A percentile compares a stretch with the other conserved stretches of the same genome.
Conservation (phyloP, 2,113 vertebrate species). For the Cryptotis parvus region DNA sequence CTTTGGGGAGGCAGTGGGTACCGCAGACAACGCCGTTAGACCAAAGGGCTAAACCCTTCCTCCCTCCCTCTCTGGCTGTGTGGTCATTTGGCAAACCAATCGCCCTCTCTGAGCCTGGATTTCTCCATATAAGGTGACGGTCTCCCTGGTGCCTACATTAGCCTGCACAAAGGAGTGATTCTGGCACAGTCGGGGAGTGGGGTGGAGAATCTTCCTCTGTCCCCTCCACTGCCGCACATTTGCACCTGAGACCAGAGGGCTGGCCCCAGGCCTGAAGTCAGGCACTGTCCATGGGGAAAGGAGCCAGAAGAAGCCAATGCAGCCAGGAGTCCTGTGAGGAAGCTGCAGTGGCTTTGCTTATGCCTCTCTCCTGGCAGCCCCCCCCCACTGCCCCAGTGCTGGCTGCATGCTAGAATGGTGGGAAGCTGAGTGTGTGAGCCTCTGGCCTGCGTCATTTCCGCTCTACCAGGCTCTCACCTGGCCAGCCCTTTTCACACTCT, state of each 20-base stretch:
- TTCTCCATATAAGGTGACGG: not conserved
- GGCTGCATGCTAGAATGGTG: too few species aligned
- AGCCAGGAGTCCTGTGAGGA: not conserved
- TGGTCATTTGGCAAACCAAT: not conserved
- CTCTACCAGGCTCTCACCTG: too few species aligned
- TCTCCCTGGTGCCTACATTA: accelerated
- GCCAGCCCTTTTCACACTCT: not conserved
- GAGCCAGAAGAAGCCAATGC: not conserved
- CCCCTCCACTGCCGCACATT: not conserved
- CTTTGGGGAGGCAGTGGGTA: not conserved
- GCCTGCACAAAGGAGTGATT: not conserved
- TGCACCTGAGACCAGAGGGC: not conserved
- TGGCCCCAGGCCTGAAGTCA: accelerated
- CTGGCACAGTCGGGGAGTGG: not conserved
- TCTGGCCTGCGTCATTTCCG: not conserved
- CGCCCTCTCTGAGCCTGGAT: not conserved
- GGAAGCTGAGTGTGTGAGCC: not conserved
- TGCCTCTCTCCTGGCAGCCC: too few species aligned
- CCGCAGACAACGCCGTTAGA: too few species aligned
- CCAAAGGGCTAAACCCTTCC: not conserved
- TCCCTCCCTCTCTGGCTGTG: not conserved
- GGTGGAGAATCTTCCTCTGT: not conserved
- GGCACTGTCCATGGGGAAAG: not conserved
- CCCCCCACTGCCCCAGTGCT: not conserved
- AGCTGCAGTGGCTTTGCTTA: too few species aligned